These are phyloP conservation scores for Gnathonemus echidnorhynchus DNA, from an alignment of 2,113 vertebrate genomes.

Conservation along the genomic window DNA sequence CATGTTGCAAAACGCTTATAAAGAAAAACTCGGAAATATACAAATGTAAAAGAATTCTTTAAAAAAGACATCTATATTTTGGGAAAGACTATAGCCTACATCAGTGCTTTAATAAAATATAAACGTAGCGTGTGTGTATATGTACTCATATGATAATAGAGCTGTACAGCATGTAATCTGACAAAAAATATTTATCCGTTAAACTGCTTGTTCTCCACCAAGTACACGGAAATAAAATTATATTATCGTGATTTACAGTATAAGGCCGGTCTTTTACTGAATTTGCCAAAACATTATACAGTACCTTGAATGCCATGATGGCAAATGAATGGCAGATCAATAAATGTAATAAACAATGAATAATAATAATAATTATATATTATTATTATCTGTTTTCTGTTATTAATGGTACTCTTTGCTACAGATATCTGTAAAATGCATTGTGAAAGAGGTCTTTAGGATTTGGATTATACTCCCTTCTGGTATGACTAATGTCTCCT, in stretches of 20 bases:
- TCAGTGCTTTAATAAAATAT: not conserved
- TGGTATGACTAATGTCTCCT: not conserved
- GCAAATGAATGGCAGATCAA: not conserved
- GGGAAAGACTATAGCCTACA: not conserved
- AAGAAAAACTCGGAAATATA: not conserved
- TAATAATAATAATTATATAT: too few species aligned
- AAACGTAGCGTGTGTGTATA: not conserved
- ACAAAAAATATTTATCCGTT: not conserved
- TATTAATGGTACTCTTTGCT: not conserved
- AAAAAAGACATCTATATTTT: not conserved
- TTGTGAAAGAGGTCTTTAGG: not conserved
- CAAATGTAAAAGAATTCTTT: not conserved
- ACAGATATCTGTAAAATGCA: not conserved
- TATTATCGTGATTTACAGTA: not conserved
- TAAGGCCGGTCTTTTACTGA: not conserved
- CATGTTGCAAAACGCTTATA: not conserved
- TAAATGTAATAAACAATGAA: not conserved
- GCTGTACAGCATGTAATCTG: not conserved
- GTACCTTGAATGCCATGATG: not conserved
- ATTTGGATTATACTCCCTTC: not conserved
- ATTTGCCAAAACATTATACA: not conserved
- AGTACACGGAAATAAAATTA: not conserved
- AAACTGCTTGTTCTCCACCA: not conserved
- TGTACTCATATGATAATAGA: not conserved
- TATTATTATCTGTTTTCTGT: not conserved